These are phyloP conservation scores for Pogoniulus pusillus DNA, from an alignment of 2,797 vertebrate species.

Conservation along the genomic window DNA sequence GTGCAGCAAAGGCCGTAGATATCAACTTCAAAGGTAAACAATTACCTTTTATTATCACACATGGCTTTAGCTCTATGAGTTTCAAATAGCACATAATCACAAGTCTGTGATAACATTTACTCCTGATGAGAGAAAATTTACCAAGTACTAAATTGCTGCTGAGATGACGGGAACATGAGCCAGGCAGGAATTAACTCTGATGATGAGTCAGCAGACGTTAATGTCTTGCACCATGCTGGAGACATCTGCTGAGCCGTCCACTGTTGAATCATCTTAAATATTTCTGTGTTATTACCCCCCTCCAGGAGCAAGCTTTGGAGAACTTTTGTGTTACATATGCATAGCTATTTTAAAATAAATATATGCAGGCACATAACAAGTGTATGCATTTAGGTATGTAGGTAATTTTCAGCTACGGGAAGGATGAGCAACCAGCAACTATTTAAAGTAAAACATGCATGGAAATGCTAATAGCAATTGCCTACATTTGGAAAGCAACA, in stretches of 20 bases:
- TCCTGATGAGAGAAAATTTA: slow-evolving; percentile 70
- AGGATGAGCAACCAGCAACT: slow-evolving; percentile 49
- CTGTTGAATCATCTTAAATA: slow-evolving; percentile 63
- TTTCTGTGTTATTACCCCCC: slow-evolving; percentile 52
- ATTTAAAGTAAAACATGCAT: slow-evolving; percentile 64
- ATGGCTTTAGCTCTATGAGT: slow-evolving; percentile 55
- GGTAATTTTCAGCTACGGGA: slow-evolving; percentile 50
- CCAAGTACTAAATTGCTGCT: slow-evolving; percentile 65
- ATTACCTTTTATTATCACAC: slow-evolving; percentile 70
- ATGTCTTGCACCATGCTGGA: slow-evolving; percentile 54
- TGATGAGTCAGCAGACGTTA: slow-evolving; percentile 62
- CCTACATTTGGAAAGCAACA: slow-evolving; percentile 22
- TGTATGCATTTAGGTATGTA: slow-evolving; percentile 50
- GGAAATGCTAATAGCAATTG: slow-evolving; percentile 59
- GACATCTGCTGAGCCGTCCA: slow-evolving; percentile 53
- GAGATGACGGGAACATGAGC: slow-evolving; percentile 58
- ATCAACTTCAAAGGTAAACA: slow-evolving; percentile 68
- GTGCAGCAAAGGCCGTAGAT: background rate
- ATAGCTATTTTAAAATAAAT: slow-evolving; percentile 65
- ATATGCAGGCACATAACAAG: slow-evolving; percentile 56
- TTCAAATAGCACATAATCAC: slow-evolving; percentile 68
- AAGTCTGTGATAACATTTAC: slow-evolving; percentile 63
- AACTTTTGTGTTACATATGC: slow-evolving; percentile 55
- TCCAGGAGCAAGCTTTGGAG: slow-evolving; percentile 26
- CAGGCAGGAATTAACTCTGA: slow-evolving; percentile 57